phyloP scores from a whole-genome alignment of 1,140 invertebrate genomes.

The Pristionchus pacificus region DNA sequence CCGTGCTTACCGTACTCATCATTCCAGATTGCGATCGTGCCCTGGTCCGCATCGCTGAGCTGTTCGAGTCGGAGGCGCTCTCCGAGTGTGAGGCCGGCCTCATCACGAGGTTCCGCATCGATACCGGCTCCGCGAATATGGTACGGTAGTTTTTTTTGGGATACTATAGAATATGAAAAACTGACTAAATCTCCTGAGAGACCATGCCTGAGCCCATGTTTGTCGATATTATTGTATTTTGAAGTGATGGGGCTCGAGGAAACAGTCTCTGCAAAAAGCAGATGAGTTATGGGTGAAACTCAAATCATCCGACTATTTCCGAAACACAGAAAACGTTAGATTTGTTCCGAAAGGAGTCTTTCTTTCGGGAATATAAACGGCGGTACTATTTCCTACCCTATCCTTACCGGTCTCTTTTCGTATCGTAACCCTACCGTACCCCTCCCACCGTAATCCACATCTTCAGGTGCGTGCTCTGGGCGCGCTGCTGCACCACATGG shows the following conservation, averaged over 20 bases:
- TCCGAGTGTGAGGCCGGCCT: constrained; percentile 13
- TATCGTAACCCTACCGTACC: no score
- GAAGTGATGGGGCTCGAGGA: no score
- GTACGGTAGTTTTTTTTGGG: constrained; percentile 2
- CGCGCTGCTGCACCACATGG: constrained; percentile 35
- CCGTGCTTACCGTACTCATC: no score
- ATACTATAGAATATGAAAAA: background rate
- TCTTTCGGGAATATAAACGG: no score
- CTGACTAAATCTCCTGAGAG: background rate
- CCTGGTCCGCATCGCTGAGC: constrained; percentile 10
- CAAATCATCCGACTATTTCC: no score
- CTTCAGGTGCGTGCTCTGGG: constrained; percentile 25
- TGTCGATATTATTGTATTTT: constrained; percentile 1
- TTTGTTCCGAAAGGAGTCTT: no score
- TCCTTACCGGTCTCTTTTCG: no score
- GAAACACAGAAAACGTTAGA: no score
- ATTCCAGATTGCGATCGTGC: constrained; percentile 22
- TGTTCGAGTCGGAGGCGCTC: constrained; percentile 26
- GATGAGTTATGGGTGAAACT: no score
- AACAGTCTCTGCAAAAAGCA: no score
- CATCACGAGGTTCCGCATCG: constrained; percentile 28
- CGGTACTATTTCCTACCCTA: no score
- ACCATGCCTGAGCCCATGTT: constrained; percentile 6
- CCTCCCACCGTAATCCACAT: background rate
- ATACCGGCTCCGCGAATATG: constrained; percentile 27